phyloP scores from a whole-genome alignment of 2,888 invertebrate genomes.

The Erebia palarica region DNA sequence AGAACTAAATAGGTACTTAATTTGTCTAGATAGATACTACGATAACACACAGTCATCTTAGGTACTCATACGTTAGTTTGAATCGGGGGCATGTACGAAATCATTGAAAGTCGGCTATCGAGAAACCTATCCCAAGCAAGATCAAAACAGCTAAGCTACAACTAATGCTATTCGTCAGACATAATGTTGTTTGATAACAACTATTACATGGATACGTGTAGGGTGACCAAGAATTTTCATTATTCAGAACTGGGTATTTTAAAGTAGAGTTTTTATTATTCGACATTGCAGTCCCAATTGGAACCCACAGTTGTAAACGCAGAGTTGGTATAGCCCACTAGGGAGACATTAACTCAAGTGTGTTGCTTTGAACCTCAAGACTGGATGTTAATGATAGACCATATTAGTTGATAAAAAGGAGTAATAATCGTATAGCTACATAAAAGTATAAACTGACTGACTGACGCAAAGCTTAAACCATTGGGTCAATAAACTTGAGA shows the following conservation, averaged over 20 bases:
- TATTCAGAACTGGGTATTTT: neutral
- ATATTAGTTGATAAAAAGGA: too few species aligned
- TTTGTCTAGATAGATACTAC: too few species aligned
- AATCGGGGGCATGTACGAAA: constrained; percentile 20
- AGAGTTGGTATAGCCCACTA: too few species aligned
- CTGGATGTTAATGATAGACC: too few species aligned
- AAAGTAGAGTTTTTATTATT: neutral
- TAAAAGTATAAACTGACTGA: too few species aligned
- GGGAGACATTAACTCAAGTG: too few species aligned
- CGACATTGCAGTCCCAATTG: too few species aligned
- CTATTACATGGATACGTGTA: constrained; percentile 13
- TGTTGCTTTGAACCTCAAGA: too few species aligned
- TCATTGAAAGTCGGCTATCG: constrained; percentile 44
- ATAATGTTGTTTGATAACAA: constrained; percentile 47
- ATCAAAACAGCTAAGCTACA: constrained; percentile 38
- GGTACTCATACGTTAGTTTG: constrained; percentile 2
- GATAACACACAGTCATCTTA: neutral
- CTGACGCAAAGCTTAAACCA: neutral
- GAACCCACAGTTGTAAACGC: too few species aligned
- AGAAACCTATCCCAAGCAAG: constrained; percentile 42
- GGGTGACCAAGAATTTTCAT: neutral
- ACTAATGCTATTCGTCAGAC: constrained; percentile 48
- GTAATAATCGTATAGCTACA: too few species aligned
- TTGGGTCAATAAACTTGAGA: too few species aligned
- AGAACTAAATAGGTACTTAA: too few species aligned